Evolutionary conservation across 2,113 vertebrate species (phyloP), one percentile per base, ranked within the genome.

Genomic region (Thinocorus orbignyianus): DNA sequence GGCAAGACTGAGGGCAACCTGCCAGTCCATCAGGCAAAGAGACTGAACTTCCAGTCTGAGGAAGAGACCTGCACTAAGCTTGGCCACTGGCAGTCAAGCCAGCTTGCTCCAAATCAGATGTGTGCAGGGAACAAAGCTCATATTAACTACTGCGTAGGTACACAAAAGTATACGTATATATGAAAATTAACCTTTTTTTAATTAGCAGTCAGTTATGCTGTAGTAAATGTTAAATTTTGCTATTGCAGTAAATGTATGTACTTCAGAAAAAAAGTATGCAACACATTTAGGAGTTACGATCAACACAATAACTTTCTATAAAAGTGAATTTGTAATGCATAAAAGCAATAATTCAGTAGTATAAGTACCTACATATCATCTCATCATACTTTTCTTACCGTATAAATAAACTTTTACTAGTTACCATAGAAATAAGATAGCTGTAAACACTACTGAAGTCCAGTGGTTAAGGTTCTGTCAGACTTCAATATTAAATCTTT

Each of bases 301-400:
- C 57, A 84, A 76, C 49, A 52, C 17, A 81, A 3, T 64, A 94
- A 83, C 30, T 82, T 90, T 55, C 82, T 52, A 62, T 61, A 71
- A 62, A 77, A 71, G 49, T 51, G 22, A 5, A 22, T 86, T 48
- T 92, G 58, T 54, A 95, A 76, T 6, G 57, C 42, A 86, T 28
- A 91, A 79, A 93, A 51, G n/a, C 20, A 92, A 42, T 23, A 82
- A 33, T 60, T 74, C 78, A 93, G 66, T 92, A 54, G 80, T 88
- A 86, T 57, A 91, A 97, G 92, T 88, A 84, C 28, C 65, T 70
- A 88, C 73, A 68, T 46, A 92, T 51, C 57, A n/a, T 86, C 44
- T 86, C 68, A 86, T 35, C 86, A 77, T 91, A 78, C 30, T 93
- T 90, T 80, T 90, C 68, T 71, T 70, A 73, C 4, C 51, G 20